phyloP scores from a whole-genome alignment of 2,113 vertebrate species.

The Lipotes vexillifer region DNA sequence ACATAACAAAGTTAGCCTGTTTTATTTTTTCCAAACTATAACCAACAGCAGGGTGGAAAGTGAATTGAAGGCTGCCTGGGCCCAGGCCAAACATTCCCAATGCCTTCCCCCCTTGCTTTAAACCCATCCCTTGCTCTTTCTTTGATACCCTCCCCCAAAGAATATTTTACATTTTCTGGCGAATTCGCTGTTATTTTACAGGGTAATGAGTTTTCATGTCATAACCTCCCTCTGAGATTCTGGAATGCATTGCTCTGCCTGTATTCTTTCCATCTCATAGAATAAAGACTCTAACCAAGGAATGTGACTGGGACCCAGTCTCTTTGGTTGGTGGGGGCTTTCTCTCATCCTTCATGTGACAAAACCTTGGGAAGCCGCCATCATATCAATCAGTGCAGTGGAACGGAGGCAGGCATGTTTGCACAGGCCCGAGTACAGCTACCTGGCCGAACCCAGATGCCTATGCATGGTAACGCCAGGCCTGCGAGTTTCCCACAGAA shows the following conservation, averaged over 20 bases:
- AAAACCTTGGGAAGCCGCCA: neutral
- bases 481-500: neutral
- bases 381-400: neutral
- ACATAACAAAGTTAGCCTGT: neutral
- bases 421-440: neutral
- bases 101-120: neutral
- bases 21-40: conserved; percentile 25
- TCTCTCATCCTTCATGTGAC: neutral
- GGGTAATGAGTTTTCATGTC: conserved; percentile 23
- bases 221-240: conserved; percentile 11
- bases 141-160: neutral
- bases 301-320: neutral
- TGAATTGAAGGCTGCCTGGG: conserved; percentile 33
- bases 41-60: conserved; percentile 26
- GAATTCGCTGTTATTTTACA: conserved; percentile 30
- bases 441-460: neutral
- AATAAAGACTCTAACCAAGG: neutral
- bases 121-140: neutral
- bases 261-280: neutral
- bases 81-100: conserved; percentile 3
- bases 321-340: neutral
- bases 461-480: neutral
- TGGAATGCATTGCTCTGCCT: neutral
- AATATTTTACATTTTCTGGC: conserved; percentile 40
- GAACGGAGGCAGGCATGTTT: neutral